These are phyloP conservation scores for Agraylea sexmaculata DNA, from an alignment of 1,140 invertebrate genomes.

Conservation along the genomic window DNA sequence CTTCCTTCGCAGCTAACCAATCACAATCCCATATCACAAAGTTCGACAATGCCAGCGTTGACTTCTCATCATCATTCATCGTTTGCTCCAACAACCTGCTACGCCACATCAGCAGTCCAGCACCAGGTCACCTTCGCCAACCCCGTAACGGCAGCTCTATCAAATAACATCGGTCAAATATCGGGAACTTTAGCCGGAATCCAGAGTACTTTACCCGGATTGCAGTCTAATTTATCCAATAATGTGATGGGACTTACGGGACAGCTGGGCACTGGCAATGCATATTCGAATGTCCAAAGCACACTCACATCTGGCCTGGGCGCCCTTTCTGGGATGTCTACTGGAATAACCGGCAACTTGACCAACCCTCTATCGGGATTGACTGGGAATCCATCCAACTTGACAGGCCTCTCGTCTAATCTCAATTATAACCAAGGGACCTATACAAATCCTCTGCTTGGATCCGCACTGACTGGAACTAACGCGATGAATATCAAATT, in stretches of 20 bases:
- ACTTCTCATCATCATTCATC: slow-evolving; percentile 41
- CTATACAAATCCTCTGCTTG: slow-evolving; percentile 47
- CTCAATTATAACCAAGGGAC: slow-evolving; percentile 41
- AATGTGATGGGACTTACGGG: slow-evolving; percentile 29
- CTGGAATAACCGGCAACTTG: slow-evolving; percentile 33
- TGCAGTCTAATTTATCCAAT: slow-evolving; percentile 32
- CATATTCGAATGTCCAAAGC: slow-evolving; percentile 31
- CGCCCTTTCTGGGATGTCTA: slow-evolving; percentile 31
- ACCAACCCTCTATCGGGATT: slow-evolving; percentile 26
- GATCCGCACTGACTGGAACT: slow-evolving; percentile 27
- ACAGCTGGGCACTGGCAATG: slow-evolving; percentile 16
- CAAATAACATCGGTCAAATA: slow-evolving; percentile 38
- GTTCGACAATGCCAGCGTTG: slow-evolving; percentile 48
- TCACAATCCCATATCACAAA: slow-evolving; percentile 41
- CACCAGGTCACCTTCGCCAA: slow-evolving; percentile 45
- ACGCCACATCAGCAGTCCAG: slow-evolving; percentile 36
- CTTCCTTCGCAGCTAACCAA: slow-evolving; percentile 41
- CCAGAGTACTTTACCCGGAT: slow-evolving; percentile 36
- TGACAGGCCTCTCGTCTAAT: slow-evolving; percentile 36
- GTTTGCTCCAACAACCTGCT: slow-evolving; percentile 38
- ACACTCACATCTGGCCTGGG: slow-evolving; percentile 32
- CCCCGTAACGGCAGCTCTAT: slow-evolving; percentile 36
- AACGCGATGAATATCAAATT: slow-evolving; percentile 49
- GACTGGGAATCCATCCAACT: slow-evolving; percentile 34
- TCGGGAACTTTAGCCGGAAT: slow-evolving; percentile 37